These are phyloP conservation scores for Girardinus metallicus DNA, from an alignment of 2,797 vertebrate genomes.

Conservation along the genomic window DNA sequence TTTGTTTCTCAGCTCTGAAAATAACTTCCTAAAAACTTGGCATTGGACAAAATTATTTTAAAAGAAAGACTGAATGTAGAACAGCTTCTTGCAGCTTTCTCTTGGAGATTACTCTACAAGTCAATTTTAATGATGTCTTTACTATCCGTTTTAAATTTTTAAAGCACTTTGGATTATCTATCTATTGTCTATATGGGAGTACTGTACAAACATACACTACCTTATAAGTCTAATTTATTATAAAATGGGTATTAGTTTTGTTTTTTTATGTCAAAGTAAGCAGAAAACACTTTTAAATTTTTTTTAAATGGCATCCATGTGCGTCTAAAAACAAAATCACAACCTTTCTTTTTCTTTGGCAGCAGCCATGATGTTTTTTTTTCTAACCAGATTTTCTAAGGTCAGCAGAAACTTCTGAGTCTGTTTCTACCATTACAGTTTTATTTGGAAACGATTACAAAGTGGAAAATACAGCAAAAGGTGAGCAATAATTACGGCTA, in stretches of 20 bases:
- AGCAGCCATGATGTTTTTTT: neutral
- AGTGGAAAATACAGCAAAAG: neutral
- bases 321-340: neutral
- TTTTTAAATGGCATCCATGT: neutral
- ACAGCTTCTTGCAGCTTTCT: neutral
- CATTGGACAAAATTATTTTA: neutral
- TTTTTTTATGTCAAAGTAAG: neutral
- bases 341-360: neutral
- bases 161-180: neutral
- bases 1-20: neutral
- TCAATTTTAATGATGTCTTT: neutral
- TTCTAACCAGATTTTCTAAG: neutral
- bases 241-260: neutral
- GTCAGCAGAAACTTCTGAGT: neutral
- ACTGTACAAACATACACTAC: neutral
- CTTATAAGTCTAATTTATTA: neutral
- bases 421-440: slow-evolving; percentile 1
- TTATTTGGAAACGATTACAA: neutral
- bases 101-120: neutral
- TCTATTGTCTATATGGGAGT: neutral
- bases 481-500: neutral
- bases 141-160: neutral
- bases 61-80: neutral
- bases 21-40: neutral
- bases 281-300: neutral